These are phyloP conservation scores for Polymixis lichenea DNA, from an alignment of 2,888 invertebrate species.

Conservation along the genomic window DNA sequence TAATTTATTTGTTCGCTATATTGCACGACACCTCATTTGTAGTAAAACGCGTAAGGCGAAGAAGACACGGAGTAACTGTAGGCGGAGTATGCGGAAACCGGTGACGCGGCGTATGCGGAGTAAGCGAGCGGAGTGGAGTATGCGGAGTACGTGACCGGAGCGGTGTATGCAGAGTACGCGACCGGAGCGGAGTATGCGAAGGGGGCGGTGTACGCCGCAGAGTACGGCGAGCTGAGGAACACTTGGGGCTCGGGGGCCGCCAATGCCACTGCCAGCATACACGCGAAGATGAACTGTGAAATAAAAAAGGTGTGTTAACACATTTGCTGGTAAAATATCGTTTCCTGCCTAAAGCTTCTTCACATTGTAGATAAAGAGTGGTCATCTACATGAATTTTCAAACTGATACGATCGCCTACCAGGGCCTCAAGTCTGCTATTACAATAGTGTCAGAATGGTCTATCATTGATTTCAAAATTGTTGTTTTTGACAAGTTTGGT, in stretches of 20 bases:
- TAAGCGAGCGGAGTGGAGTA: conserved; percentile 74
- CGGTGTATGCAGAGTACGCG: conserved; percentile 68
- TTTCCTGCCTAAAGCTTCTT: neutral
- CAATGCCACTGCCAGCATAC: conserved; percentile 37
- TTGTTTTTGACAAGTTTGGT: no score
- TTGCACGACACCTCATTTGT: conserved; percentile 15
- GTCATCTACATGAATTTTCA: neutral
- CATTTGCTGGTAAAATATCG: neutral
- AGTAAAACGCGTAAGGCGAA: conserved; percentile 67
- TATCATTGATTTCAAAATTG: no score
- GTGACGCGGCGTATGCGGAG: conserved; percentile 69
- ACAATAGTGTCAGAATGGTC: no score
- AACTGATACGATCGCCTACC: neutral
- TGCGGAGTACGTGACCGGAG: conserved; percentile 61
- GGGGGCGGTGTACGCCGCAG: conserved; percentile 59
- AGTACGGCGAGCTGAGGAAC: conserved; percentile 17
- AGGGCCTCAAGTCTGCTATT: no score
- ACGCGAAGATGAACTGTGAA: conserved; percentile 49
- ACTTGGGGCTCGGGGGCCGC: conserved; percentile 52
- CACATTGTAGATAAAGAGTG: neutral
- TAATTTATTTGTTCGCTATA: conserved; percentile 30
- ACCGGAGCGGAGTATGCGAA: conserved; percentile 23
- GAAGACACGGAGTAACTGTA: conserved; percentile 70
- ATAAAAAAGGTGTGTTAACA: conserved; percentile 1
- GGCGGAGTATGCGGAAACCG: conserved; percentile 69